Percentiles rank a stretch among this genome's conserved stretches.
These are phyloP conservation scores for Ferdinandea cuprea DNA, from an alignment of 2,888 invertebrate genomes.

Conservation along the genomic window DNA sequence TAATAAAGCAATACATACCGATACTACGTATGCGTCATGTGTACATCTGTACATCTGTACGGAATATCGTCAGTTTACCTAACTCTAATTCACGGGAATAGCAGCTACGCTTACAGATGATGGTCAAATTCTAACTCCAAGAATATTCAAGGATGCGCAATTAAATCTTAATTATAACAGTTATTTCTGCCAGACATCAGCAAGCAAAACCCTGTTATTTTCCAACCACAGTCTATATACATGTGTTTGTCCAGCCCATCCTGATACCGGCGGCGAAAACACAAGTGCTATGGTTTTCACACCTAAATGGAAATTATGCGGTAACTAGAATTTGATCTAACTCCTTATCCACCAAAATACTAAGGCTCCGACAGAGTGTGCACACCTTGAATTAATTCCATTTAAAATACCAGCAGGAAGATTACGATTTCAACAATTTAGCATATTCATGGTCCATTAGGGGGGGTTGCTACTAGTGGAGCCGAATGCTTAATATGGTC, in stretches of 20 bases:
- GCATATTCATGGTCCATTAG: constrained; percentile 17
- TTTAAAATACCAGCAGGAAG: constrained; percentile 11
- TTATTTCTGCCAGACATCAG: constrained; percentile 26
- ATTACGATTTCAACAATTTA: neutral
- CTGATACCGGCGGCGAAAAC: neutral
- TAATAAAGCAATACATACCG: no score
- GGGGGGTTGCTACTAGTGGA: neutral
- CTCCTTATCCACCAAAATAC: constrained; percentile 2
- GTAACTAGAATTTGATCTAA: constrained; percentile 61
- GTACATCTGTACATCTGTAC: no score
- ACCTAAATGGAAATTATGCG: constrained; percentile 53
- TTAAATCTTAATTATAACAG: constrained; percentile 49
- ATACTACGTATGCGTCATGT: no score
- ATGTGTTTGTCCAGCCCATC: neutral
- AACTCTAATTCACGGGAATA: no score
- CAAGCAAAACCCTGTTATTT: constrained; percentile 19
- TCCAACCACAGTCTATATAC: constrained; percentile 14
- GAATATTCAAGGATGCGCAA: constrained; percentile 22
- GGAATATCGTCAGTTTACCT: no score
- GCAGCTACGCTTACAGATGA: neutral
- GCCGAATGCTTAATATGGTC: no score
- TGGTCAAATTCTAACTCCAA: no score
- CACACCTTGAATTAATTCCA: constrained; percentile 20
- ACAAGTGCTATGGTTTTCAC: constrained; percentile 13
- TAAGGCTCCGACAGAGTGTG: neutral